Conservation (phyloP, 2,888 invertebrate genomes). For the Patella ulyssiponensis region DNA sequence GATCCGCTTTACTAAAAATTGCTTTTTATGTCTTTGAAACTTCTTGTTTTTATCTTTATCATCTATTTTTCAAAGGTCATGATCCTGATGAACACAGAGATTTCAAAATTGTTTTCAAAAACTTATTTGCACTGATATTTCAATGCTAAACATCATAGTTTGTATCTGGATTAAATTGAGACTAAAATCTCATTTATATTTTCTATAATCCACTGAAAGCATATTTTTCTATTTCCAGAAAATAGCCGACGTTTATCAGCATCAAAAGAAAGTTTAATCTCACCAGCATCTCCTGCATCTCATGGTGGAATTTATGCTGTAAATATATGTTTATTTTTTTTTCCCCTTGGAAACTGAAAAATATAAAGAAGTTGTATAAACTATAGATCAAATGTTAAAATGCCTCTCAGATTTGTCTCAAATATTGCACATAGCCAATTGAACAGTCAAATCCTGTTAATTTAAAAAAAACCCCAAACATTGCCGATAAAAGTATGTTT, state of each 20-base stretch:
- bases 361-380: no score
- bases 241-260: constrained; percentile 60
- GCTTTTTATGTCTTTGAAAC: no score
- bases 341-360: no score
- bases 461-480: background rate
- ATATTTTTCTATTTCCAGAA: constrained; percentile 43
- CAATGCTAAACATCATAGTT: background rate
- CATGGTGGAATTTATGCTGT: constrained; percentile 91
- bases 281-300: constrained; percentile 84
- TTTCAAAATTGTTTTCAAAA: no score
- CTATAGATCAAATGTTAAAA: no score
- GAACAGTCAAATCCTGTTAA: no score
- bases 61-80: no score
- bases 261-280: constrained; percentile 76
- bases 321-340: constrained; percentile 66
- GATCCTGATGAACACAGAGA: no score
- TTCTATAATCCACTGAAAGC: background rate
- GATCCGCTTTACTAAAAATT: no score
- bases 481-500: background rate
- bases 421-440: no score
- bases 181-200: background rate
- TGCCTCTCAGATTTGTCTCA: no score
- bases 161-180: background rate
- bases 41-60: no score
- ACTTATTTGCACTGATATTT: background rate